These are phyloP conservation scores for fruit fly (Drosophila melanogaster) DNA, from an alignment of 1,140 invertebrate genomes.

Conservation along the genomic window DNA sequence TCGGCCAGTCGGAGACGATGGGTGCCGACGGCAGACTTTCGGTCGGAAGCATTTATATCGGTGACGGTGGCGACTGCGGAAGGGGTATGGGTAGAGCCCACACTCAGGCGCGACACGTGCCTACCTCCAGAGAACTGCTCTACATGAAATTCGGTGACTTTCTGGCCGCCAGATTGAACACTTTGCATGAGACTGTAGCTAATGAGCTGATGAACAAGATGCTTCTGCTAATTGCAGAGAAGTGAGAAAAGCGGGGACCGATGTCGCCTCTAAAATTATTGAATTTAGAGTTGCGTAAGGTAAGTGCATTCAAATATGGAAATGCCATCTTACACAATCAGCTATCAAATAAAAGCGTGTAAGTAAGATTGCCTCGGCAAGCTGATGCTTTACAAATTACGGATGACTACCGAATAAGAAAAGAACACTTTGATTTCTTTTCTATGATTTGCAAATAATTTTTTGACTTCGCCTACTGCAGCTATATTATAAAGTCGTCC, in stretches of 20 bases:
- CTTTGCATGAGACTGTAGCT: slow-evolving; percentile 72
- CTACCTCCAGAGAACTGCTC: slow-evolving; percentile 64
- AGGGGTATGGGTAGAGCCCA: slow-evolving; percentile 13
- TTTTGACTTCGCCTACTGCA: too few relatives aligned
- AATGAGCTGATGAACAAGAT: slow-evolving; percentile 83
- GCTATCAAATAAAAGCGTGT: background rate
- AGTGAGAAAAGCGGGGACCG: slow-evolving; percentile 32
- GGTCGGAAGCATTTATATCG: slow-evolving; percentile 53
- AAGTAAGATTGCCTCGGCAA: background rate
- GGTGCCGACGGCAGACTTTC: slow-evolving; percentile 48
- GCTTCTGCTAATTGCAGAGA: slow-evolving; percentile 74
- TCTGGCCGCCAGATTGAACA: slow-evolving; percentile 77
- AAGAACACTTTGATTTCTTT: too few relatives aligned
- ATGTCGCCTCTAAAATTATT: slow-evolving; percentile 1
- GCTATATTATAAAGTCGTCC: too few relatives aligned
- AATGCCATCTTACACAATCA: background rate
- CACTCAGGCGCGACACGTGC: slow-evolving; percentile 22
- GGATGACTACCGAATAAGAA: too few relatives aligned
- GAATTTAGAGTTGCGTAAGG: slow-evolving; percentile 15
- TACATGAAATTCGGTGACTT: slow-evolving; percentile 81
- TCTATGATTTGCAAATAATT: too few relatives aligned
- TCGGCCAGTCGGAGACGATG: slow-evolving; percentile 41
- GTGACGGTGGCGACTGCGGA: slow-evolving; percentile 8
- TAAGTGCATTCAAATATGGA: background rate
- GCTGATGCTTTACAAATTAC: background rate